Evolutionary conservation across 2,888 invertebrate species (phyloP), one percentile per base, ranked within the genome.

Genomic region (Agrochola circellaris): DNA sequence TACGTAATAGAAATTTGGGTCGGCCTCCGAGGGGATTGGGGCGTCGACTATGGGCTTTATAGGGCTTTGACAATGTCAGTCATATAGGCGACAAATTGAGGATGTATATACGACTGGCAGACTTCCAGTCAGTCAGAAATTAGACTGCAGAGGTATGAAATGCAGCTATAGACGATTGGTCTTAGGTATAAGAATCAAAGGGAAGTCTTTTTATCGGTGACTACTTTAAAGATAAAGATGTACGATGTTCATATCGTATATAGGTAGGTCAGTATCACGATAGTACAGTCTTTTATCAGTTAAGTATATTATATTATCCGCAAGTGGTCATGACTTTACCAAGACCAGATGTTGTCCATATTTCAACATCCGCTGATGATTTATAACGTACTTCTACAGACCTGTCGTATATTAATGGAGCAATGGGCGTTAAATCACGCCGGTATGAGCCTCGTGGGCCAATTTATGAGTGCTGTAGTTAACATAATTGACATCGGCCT

Each of bases 1-100:
- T 81, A 85, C 81, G 61, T 58, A 73, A 80, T 73, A 71, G 74
- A 80, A 77, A 86, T 84, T 77, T 80, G 77, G 82, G 85, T 85
- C 85, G 80, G 60, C 72, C 75, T 74, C 75, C 67, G 56, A 30
- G 72, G 87, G 73, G 82, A 73, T 70, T 84, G 67, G 70, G 75
- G 69, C 80, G 69, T 61, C 26, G 56, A n/a, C 80, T 75, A 72
- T 58, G 34, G 61, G 70, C 65, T 74, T 58, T 78, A 70, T 48
- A 70, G 60, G 48, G 64, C 64, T 82, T 83, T 83, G 69, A 79
- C 61, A 62, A 54, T 60, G 60, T 58, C 80, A 54, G 30, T 56
- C 68, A 74, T 65, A 65, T 26, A 56, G 17, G 20, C 26, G 71
- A 42, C 38, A 42, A 77, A 82, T 38, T 70, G 45, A 56, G 17